Conservation (phyloP, 2,113 vertebrate species). For the Brachionichthys hirsutus region DNA sequence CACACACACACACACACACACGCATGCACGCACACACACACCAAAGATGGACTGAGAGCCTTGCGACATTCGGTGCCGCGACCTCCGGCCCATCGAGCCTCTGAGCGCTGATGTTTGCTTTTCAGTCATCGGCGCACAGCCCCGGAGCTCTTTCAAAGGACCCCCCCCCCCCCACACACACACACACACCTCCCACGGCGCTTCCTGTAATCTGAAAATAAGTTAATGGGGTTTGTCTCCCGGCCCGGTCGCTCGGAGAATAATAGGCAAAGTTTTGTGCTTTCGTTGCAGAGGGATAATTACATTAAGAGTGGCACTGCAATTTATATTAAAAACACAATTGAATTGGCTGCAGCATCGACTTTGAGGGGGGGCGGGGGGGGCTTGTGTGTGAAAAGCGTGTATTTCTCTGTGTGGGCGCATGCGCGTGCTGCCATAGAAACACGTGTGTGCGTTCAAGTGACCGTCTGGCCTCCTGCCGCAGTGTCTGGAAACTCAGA, state of each 20-base stretch:
- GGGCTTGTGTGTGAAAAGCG: neutral
- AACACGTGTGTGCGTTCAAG: constrained; percentile 80
- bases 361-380: neutral
- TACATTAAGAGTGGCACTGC: constrained; percentile 33
- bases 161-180: no score
- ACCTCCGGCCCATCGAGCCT: constrained; percentile 36
- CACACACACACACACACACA: no score
- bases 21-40: no score
- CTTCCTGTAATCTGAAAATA: constrained; percentile 53
- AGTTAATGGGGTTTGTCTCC: constrained; percentile 64
- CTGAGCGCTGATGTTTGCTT: constrained; percentile 52
- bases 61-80: no score
- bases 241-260: constrained; percentile 37
- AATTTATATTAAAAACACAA: constrained; percentile 52
- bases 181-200: neutral
- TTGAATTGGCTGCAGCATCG: constrained; percentile 29
- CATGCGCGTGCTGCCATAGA: constrained; percentile 23
- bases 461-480: constrained; percentile 85
- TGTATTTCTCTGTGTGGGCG: constrained; percentile 4
- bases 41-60: no score
- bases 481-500: constrained; percentile 82
- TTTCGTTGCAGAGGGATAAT: constrained; percentile 43
- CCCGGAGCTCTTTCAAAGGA: constrained; percentile 17
- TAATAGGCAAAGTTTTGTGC: constrained; percentile 54
- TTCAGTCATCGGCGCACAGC: constrained; percentile 46